phyloP scores from a whole-genome alignment of 2,888 invertebrate genomes.

The Strigamia transsilvanica region DNA sequence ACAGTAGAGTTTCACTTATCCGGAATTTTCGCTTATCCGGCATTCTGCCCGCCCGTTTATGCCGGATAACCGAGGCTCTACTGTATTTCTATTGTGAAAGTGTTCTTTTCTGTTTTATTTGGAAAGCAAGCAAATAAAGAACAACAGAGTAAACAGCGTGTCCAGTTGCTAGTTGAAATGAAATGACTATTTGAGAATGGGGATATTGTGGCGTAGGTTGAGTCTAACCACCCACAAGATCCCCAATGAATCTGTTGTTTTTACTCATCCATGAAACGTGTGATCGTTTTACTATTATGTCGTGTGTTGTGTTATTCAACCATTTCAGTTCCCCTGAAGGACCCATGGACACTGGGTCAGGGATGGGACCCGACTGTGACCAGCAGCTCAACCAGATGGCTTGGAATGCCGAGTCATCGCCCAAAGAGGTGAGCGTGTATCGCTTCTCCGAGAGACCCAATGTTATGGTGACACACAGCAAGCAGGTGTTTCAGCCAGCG shows the following conservation, averaged over 20 bases:
- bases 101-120: too few relatives aligned
- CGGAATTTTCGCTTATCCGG: too few relatives aligned
- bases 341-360: conserved; percentile 46
- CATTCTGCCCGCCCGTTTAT: too few relatives aligned
- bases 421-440: conserved; percentile 53
- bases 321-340: conserved; percentile 52
- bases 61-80: too few relatives aligned
- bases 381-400: conserved; percentile 52
- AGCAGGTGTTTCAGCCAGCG: conserved; percentile 53
- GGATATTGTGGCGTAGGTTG: too few relatives aligned
- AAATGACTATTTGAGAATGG: too few relatives aligned
- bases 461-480: conserved; percentile 53
- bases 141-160: too few relatives aligned
- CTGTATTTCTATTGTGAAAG: too few relatives aligned
- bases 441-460: conserved; percentile 51
- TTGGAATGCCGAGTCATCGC: conserved; percentile 52
- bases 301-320: background rate
- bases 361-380: conserved; percentile 46
- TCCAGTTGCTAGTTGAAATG: too few relatives aligned
- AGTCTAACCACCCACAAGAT: too few relatives aligned
- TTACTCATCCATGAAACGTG: background rate
- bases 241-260: background rate
- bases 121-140: too few relatives aligned
- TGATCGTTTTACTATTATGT: background rate
- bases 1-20: too few relatives aligned